phyloP scores from a whole-genome alignment of 2,797 vertebrate species.

The Spheniscus humboldti region DNA sequence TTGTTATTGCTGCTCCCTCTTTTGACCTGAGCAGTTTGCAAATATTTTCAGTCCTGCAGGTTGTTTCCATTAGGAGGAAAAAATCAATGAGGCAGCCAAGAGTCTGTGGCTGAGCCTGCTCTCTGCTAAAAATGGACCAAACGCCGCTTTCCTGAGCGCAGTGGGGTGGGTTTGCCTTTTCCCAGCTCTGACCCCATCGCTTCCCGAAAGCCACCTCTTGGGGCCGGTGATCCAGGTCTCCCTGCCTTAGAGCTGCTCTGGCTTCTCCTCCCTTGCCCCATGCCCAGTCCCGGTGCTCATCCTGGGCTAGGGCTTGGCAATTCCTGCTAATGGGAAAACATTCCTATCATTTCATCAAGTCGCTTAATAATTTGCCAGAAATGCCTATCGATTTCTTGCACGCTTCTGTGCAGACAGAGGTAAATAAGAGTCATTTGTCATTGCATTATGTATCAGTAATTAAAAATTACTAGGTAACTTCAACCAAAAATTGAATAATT shows the following conservation, averaged over 20 bases:
- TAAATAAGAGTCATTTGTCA: slow-evolving; percentile 60
- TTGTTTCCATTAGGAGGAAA: slow-evolving; percentile 61
- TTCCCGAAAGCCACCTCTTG: not conserved
- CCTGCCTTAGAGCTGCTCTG: not conserved
- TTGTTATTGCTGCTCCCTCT: slow-evolving; percentile 40
- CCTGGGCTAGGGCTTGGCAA: not conserved
- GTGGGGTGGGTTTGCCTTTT: not conserved
- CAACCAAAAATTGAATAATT: slow-evolving; percentile 61
- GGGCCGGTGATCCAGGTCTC: accelerated
- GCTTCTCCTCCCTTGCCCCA: not conserved
- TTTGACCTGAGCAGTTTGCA: slow-evolving; percentile 57
- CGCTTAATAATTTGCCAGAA: slow-evolving; percentile 37
- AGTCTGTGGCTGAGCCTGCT: slow-evolving; percentile 23
- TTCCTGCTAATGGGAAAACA: not conserved
- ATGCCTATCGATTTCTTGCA: slow-evolving; percentile 54
- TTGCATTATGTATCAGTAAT: slow-evolving; percentile 42
- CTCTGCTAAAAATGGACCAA: slow-evolving; percentile 30
- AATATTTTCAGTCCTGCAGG: slow-evolving; percentile 61
- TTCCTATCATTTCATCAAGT: slow-evolving; percentile 34
- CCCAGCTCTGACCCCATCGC: not conserved
- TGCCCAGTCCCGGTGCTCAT: accelerated
- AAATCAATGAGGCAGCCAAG: slow-evolving; percentile 61
- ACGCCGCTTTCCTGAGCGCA: not conserved
- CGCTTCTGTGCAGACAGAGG: slow-evolving; percentile 41
- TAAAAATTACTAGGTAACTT: slow-evolving; percentile 66